Conservation (phyloP, 2,888 invertebrate genomes). For the Didymodactylos carnosus region DNA sequence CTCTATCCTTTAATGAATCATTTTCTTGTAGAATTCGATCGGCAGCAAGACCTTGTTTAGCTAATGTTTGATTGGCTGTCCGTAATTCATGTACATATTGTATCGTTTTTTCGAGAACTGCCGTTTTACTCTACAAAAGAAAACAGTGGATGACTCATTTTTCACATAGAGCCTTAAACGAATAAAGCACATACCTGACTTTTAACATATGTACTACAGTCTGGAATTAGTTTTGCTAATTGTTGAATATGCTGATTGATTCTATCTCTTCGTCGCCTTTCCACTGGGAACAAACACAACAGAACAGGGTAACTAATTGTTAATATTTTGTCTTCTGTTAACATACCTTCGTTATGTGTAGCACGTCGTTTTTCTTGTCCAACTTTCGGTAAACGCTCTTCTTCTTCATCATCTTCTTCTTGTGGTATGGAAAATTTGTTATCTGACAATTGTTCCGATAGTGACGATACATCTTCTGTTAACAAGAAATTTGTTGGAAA, state of each 20-base stretch:
- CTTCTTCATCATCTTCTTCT: too few species aligned
- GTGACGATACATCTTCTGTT: too few species aligned
- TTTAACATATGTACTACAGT: constrained; percentile 33
- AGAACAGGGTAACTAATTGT: not conserved
- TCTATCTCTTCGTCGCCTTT: constrained; percentile 72
- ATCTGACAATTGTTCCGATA: too few species aligned
- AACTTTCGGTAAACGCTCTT: not conserved
- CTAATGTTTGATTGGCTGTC: not conserved
- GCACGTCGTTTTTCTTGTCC: not conserved
- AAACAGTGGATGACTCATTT: not conserved
- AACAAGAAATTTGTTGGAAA: too few species aligned
- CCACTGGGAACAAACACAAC: constrained; percentile 49
- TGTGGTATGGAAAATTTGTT: too few species aligned
- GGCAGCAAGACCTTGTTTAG: not conserved
- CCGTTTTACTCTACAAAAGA: constrained; percentile 1
- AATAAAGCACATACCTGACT: not conserved
- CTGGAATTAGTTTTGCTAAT: constrained; percentile 68
- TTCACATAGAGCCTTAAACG: not conserved
- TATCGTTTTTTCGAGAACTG: constrained; percentile 11
- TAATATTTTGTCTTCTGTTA: too few species aligned
- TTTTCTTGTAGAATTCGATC: not conserved
- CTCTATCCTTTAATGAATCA: not conserved
- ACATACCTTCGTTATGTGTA: constrained; percentile 10
- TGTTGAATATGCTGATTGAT: constrained; percentile 90
- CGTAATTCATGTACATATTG: constrained; percentile 1